Percentiles rank a stretch among this genome's conserved stretches.
phyloP scores from a whole-genome alignment of 1,140 invertebrate genomes.

The Goniozus legneri region DNA sequence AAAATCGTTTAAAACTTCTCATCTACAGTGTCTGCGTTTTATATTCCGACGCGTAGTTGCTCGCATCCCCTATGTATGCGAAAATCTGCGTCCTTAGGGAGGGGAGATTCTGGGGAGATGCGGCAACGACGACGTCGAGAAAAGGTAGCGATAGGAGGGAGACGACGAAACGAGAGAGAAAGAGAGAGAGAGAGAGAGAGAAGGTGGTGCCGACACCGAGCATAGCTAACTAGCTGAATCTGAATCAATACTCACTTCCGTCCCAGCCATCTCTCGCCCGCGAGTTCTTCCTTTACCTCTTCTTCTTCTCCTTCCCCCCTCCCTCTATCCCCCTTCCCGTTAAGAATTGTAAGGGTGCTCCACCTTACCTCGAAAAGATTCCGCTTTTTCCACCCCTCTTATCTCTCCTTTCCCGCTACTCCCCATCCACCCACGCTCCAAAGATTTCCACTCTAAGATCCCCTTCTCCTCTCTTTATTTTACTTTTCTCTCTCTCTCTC shows the following conservation, averaged over 20 bases:
- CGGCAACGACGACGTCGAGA: neutral
- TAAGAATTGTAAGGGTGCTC: neutral
- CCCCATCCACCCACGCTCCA: constrained; percentile 1
- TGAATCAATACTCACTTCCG: constrained; percentile 48
- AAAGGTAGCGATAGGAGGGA: neutral
- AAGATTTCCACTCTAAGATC: neutral
- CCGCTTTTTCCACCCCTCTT: neutral
- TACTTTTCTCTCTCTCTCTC: constrained; percentile 1
- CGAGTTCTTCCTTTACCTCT: constrained; percentile 5
- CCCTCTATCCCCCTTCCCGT: neutral
- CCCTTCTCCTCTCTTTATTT: constrained; percentile 1
- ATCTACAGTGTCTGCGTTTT: no score
- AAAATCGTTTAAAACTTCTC: no score
- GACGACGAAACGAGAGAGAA: constrained; percentile 8
- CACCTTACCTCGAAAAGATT: no score
- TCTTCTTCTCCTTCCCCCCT: constrained; percentile 14
- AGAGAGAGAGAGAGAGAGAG: constrained; percentile 4
- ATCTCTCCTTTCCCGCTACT: neutral
- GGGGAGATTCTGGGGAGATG: constrained; percentile 3
- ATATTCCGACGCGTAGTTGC: constrained; percentile 12
- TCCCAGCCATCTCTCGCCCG: constrained; percentile 21
- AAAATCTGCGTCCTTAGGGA: no score
- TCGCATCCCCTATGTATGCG: no score
- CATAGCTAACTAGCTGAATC: constrained; percentile 51
- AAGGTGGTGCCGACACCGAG: constrained; percentile 31